A percentile compares a stretch with the other conserved stretches of the same genome.
Conservation (phyloP, 2,888 invertebrate genomes). For the Temnothorax rugatulus region DNA sequence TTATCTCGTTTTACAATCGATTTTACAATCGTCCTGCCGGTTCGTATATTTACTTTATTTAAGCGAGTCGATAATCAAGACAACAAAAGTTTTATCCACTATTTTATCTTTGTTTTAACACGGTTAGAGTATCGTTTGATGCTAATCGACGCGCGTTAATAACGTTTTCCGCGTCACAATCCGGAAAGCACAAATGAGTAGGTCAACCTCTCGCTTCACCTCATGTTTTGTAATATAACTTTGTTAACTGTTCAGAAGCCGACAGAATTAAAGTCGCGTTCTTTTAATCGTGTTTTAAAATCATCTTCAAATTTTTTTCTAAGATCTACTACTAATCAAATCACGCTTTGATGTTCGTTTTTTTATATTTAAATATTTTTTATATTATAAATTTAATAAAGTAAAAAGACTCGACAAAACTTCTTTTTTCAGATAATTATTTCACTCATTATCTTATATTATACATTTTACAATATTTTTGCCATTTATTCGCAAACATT, state of each 20-base stretch:
- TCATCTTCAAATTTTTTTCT: background rate
- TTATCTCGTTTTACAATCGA: slow-evolving; percentile 28
- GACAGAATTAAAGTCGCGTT: slow-evolving; percentile 52
- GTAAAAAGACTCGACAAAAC: too few relatives aligned
- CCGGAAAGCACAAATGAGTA: slow-evolving; percentile 56
- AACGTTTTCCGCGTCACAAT: slow-evolving; percentile 63
- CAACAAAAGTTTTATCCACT: slow-evolving; percentile 42
- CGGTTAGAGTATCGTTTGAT: slow-evolving; percentile 39
- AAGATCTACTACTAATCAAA: background rate
- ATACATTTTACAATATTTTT: too few relatives aligned
- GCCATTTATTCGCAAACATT: too few relatives aligned
- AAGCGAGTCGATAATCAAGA: slow-evolving; percentile 41
- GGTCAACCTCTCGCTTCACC: slow-evolving; percentile 45
- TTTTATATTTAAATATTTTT: background rate
- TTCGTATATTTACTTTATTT: slow-evolving; percentile 15
- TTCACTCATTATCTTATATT: too few relatives aligned
- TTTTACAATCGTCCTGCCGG: slow-evolving; percentile 23
- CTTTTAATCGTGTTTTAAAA: slow-evolving; percentile 13
- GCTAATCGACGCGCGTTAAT: slow-evolving; percentile 72
- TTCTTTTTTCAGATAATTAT: too few relatives aligned
- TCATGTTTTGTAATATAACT: slow-evolving; percentile 61
- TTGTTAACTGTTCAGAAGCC: slow-evolving; percentile 59
- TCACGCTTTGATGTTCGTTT: background rate
- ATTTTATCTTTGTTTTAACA: slow-evolving; percentile 61
- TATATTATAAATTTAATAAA: background rate